Percentiles rank a stretch among this genome's conserved stretches.
Conservation (phyloP, 2,888 invertebrate species). For the Limnephilus rhombicus region DNA sequence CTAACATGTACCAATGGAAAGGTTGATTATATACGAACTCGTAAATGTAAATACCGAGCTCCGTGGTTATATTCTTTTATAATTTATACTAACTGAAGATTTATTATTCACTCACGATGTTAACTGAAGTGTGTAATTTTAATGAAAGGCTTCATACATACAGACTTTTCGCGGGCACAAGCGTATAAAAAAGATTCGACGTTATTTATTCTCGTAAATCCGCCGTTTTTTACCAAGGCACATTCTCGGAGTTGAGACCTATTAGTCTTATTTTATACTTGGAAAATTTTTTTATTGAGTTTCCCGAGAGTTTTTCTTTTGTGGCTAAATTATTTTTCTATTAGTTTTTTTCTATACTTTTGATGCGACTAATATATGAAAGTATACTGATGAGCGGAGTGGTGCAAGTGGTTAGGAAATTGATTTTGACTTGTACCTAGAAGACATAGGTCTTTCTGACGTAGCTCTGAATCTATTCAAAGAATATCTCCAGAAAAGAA, state of each 20-base stretch:
- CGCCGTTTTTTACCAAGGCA: background rate
- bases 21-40: background rate
- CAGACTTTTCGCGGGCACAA: background rate
- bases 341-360: background rate
- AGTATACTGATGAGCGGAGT: background rate
- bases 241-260: background rate
- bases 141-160: conserved; percentile 23
- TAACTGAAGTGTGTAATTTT: conserved; percentile 35
- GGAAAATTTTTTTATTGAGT: background rate
- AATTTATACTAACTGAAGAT: conserved; percentile 22
- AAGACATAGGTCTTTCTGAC: too few species aligned
- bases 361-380: background rate
- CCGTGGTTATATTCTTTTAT: background rate
- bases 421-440: background rate
- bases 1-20: background rate
- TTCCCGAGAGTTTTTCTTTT: background rate
- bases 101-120: conserved; percentile 33
- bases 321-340: background rate
- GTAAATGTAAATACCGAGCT: background rate
- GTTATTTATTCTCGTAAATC: conserved; percentile 4
- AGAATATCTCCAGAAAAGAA: too few species aligned
- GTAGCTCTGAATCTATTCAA: too few species aligned
- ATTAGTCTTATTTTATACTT: conserved; percentile 19
- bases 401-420: background rate
- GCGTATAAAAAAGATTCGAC: conserved; percentile 13